Evolutionary conservation across 2,888 invertebrate genomes (phyloP).

Genomic region (Eupeodes latifasciatus): DNA sequence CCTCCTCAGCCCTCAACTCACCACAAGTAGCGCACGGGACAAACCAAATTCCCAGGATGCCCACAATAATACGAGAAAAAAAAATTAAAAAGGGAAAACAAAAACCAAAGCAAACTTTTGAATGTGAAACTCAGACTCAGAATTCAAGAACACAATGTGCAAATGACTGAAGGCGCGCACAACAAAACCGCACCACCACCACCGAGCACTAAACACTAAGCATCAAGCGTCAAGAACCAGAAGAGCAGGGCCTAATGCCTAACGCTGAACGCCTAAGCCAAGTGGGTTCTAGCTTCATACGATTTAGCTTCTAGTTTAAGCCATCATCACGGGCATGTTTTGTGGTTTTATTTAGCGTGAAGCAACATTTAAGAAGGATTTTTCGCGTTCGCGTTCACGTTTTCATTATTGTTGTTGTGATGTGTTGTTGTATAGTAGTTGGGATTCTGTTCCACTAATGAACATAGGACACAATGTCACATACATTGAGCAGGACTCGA

Average conservation of each 20-base stretch:
- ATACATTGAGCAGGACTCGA: slow-evolving; percentile 55
- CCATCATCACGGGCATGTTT: slow-evolving; percentile 54
- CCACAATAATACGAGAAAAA: not conserved
- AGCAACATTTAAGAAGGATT: slow-evolving; percentile 44
- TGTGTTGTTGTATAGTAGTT: slow-evolving; percentile 8
- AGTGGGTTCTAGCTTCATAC: slow-evolving; percentile 47
- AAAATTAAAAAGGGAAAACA: not conserved
- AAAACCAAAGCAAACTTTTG: not conserved
- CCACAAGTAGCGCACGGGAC: not conserved
- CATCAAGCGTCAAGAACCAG: not conserved
- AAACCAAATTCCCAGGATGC: slow-evolving; percentile 64
- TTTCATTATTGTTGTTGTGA: not conserved
- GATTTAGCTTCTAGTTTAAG: slow-evolving; percentile 46
- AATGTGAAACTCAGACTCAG: not conserved
- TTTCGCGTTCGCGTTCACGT: slow-evolving; percentile 9
- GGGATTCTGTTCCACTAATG: slow-evolving; percentile 38
- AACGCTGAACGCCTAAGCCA: slow-evolving; percentile 38
- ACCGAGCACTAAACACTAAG: slow-evolving; percentile 16
- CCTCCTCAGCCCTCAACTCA: not conserved
- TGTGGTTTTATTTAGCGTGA: slow-evolving; percentile 53
- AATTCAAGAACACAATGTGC: slow-evolving; percentile 50
- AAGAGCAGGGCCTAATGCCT: not conserved
- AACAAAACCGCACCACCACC: slow-evolving; percentile 6
- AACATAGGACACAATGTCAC: slow-evolving; percentile 52
- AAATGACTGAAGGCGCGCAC: slow-evolving; percentile 59